These are phyloP conservation scores for Drosophila meridionalis DNA, from an alignment of 2,888 invertebrate species.

Conservation along the genomic window DNA sequence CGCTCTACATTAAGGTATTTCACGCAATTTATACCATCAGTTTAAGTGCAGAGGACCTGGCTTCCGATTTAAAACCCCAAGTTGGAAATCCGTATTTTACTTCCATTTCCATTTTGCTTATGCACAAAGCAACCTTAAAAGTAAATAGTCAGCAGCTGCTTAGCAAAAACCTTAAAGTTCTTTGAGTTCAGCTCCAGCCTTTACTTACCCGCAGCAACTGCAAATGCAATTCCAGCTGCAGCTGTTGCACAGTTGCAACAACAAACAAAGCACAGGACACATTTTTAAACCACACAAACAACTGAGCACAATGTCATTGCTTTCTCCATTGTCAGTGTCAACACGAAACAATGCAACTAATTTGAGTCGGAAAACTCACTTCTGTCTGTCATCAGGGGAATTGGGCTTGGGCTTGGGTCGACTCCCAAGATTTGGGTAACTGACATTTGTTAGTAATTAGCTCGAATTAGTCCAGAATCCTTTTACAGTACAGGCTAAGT, in stretches of 20 bases:
- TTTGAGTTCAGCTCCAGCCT: background rate
- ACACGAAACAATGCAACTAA: constrained; percentile 64
- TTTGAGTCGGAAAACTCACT: constrained; percentile 44
- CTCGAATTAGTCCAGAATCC: constrained; percentile 67
- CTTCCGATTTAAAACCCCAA: background rate
- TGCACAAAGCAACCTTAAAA: constrained; percentile 27
- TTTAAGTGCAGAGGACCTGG: constrained; percentile 1
- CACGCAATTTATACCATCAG: background rate
- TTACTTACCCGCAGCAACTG: constrained; percentile 21
- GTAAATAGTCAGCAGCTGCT: constrained; percentile 31
- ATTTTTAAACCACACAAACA: constrained; percentile 15
- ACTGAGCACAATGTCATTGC: constrained; percentile 15
- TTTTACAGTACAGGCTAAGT: constrained; percentile 21
- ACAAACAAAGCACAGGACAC: constrained; percentile 12
- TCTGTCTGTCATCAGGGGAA: constrained; percentile 1
- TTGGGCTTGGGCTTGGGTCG: constrained; percentile 16
- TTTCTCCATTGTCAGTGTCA: constrained; percentile 37
- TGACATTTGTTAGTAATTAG: constrained; percentile 58
- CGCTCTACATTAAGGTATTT: constrained; percentile 3
- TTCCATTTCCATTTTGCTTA: constrained; percentile 27
- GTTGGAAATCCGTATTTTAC: background rate
- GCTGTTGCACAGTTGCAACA: constrained; percentile 41
- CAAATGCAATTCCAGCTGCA: constrained; percentile 23
- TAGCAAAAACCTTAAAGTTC: constrained; percentile 21
- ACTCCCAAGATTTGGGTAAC: constrained; percentile 23